Evolutionary conservation across 2,888 invertebrate species (phyloP), one percentile per base, ranked within the genome.

Genomic region (Pterostichus niger): DNA sequence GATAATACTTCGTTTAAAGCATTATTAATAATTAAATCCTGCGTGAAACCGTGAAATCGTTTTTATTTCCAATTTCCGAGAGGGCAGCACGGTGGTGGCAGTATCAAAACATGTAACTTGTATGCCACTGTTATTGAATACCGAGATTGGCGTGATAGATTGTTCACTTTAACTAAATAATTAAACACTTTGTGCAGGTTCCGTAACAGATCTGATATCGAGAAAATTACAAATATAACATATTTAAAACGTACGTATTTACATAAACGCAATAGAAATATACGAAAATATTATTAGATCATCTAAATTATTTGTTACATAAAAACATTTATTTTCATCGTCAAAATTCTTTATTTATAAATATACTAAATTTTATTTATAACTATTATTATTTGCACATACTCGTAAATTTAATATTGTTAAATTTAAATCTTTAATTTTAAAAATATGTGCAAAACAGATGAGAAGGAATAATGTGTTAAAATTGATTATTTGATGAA

Each of bases 81-180:
- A 10, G 1, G 35, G 13, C 24, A 24, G 24, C 24, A 24, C 24
- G 24, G 24, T 24, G 24, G 24, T 24, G 24, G 24, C 40, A 40
- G n/a, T 17, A 56, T 17, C 15, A 15, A 17, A 17, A 44, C 68
- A 71, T 13, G 68, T 71, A 44, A 71, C 17, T 71, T 44, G 44
- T 15, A 79, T 40, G 40, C 40, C 9, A 9, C 40, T 40, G 40
- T 40, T 46, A 73, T 64, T 79, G 59, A 64, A 46, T 79, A 46
- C 24, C 54, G 71, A 73, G 83, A 85, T 84, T 85, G 82, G 84
- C 85, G 85, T 85, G 85, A 82, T 82, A 77, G 85, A 85, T 85
- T 61, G 49, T 49, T 24, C 79, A 24, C 13, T 59, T 79, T 46
- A 61, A 85, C 84, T 86, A 76, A 84, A 86, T 86, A 85, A 85